phyloP scores from a whole-genome alignment of 2,888 invertebrate genomes.

The Electrophaes corylata region DNA sequence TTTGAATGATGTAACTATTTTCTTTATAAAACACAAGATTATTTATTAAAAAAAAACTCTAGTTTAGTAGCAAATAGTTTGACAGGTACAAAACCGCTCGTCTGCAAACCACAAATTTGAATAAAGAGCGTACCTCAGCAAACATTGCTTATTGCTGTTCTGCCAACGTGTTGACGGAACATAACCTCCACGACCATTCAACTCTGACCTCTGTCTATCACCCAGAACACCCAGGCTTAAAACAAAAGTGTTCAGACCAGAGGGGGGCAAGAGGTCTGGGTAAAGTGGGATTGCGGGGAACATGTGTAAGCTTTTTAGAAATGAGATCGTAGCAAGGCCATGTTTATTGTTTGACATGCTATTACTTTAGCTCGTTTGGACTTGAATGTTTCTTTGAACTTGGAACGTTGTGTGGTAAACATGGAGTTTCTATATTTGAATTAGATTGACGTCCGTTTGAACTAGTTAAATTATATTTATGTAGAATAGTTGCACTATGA shows the following conservation, averaged over 20 bases:
- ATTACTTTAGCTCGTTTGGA: conserved; percentile 54
- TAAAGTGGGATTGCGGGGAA: conserved; percentile 44
- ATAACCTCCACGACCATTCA: conserved; percentile 49
- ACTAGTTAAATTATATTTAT: conserved; percentile 5
- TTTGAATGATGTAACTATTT: too few species aligned
- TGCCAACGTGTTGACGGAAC: conserved; percentile 65
- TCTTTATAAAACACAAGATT: too few species aligned
- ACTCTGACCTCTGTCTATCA: conserved; percentile 47
- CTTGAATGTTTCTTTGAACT: conserved; percentile 51
- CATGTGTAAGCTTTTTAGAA: conserved; percentile 69
- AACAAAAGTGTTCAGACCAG: conserved; percentile 24
- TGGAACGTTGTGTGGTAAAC: conserved; percentile 33
- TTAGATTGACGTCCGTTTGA: conserved; percentile 17
- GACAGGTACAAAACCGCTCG: conserved; percentile 47
- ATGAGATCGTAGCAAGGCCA: conserved; percentile 60
- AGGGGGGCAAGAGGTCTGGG: conserved; percentile 43
- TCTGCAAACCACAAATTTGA: conserved; percentile 55
- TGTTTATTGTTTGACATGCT: conserved; percentile 64
- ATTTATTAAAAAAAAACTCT: too few species aligned
- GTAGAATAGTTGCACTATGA: too few species aligned
- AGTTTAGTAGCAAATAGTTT: too few species aligned
- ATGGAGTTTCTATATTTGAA: conserved; percentile 27
- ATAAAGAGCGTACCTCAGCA: conserved; percentile 68
- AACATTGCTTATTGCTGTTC: conserved; percentile 68
- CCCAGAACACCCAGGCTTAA: conserved; percentile 24